Evolutionary conservation across 2,888 invertebrate species (phyloP).

Genomic region (Himalopsyche tibetana): DNA sequence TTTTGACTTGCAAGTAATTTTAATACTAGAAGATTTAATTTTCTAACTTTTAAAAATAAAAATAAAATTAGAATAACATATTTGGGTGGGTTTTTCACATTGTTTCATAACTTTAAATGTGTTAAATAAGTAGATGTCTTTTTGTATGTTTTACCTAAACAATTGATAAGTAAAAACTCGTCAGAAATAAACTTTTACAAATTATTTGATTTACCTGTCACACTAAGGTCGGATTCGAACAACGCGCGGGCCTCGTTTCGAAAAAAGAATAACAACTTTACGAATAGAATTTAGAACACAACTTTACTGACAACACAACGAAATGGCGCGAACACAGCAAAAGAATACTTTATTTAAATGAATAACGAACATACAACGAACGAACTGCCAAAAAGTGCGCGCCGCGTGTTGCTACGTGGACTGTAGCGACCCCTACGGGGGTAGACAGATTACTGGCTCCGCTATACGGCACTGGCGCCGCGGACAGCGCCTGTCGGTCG

Average conservation of each 20-base stretch:
- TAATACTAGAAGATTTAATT: no score
- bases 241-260: conserved; percentile 50
- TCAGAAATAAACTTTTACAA: not conserved
- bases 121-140: no score
- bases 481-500: conserved; percentile 49
- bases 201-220: not conserved
- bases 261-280: conserved; percentile 50
- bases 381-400: conserved; percentile 56
- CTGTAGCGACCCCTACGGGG: conserved; percentile 64
- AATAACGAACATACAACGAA: conserved; percentile 58
- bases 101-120: no score
- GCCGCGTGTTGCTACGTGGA: conserved; percentile 54
- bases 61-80: no score
- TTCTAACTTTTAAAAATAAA: no score
- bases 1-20: no score
- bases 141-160: no score
- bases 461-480: conserved; percentile 46
- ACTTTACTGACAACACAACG: conserved; percentile 51
- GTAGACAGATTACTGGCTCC: conserved; percentile 60
- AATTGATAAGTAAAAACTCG: not conserved
- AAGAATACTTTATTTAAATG: conserved; percentile 53
- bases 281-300: conserved; percentile 49
- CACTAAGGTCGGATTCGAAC: conserved; percentile 38
- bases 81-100: no score
- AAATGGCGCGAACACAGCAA: conserved; percentile 39